Conservation (phyloP, 2,113 vertebrate genomes). For the Chionomys nivalis region DNA sequence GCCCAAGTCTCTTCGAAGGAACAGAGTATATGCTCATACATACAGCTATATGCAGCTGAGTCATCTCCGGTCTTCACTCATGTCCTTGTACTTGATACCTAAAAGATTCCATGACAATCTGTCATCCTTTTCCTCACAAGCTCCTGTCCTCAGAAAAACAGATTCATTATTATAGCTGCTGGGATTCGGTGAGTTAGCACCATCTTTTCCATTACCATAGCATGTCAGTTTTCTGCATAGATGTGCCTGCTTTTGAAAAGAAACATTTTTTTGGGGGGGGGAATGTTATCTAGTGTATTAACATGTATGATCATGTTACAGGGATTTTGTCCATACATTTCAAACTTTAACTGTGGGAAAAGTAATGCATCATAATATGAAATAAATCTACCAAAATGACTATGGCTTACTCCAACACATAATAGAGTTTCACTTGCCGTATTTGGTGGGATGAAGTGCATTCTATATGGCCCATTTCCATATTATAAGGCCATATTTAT, state of each 20-base stretch:
- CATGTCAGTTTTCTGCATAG: slow-evolving; percentile 46
- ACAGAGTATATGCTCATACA: slow-evolving; percentile 40
- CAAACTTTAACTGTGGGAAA: slow-evolving; percentile 45
- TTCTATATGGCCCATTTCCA: background rate
- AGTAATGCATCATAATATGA: background rate
- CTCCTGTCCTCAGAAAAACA: slow-evolving; percentile 56
- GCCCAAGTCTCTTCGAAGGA: slow-evolving; percentile 17
- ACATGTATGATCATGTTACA: slow-evolving; percentile 28
- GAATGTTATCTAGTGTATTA: slow-evolving; percentile 47
- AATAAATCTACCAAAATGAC: slow-evolving; percentile 12
- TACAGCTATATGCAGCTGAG: background rate
- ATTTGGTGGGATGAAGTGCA: background rate
- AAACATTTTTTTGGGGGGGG: background rate
- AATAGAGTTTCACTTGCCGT: background rate
- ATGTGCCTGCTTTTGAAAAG: slow-evolving; percentile 36
- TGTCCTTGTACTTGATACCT: background rate
- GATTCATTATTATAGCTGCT: slow-evolving; percentile 54
- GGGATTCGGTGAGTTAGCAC: slow-evolving; percentile 44
- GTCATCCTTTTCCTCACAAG: slow-evolving; percentile 58
- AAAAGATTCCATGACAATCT: slow-evolving; percentile 51
- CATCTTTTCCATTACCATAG: slow-evolving; percentile 58
- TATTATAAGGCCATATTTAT: background rate
- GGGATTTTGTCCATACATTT: slow-evolving; percentile 1
- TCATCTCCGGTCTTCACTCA: slow-evolving; percentile 23
- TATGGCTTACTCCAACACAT: background rate